Conservation (phyloP, 92 coral and sea anemone species). For the Meandrina meandrites region DNA sequence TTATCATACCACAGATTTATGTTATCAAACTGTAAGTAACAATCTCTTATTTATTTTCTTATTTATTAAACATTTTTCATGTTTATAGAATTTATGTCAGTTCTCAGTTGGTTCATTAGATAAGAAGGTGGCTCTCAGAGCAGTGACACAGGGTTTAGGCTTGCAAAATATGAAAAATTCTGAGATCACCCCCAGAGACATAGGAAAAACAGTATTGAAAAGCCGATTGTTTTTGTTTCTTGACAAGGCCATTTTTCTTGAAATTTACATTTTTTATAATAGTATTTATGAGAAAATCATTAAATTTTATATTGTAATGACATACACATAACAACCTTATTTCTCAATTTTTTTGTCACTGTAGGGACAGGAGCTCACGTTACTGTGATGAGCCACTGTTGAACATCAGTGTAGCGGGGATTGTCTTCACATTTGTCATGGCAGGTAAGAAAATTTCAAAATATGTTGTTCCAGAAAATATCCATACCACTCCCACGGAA, state of each 20-base stretch:
- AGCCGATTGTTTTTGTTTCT: too few species aligned
- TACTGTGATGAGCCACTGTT: constrained; percentile 92
- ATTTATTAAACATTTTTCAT: neutral
- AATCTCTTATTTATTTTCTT: neutral
- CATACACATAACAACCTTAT: neutral
- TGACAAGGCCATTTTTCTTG: too few species aligned
- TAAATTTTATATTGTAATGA: too few species aligned
- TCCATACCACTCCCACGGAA: too few species aligned
- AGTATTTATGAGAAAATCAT: too few species aligned
- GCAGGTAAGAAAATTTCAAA: constrained; percentile 64
- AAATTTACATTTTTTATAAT: too few species aligned
- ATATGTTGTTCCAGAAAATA: too few species aligned
- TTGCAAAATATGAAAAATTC: too few species aligned
- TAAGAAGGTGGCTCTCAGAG: too few species aligned
- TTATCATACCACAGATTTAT: constrained; percentile 90
- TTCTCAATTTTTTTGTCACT: neutral
- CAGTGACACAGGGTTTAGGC: too few species aligned
- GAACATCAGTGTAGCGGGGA: constrained; percentile 86
- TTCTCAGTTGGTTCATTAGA: neutral
- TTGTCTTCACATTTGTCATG: constrained; percentile 95
- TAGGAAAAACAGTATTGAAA: too few species aligned
- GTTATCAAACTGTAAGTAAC: constrained; percentile 85
- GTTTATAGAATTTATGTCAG: neutral
- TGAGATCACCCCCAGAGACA: too few species aligned
- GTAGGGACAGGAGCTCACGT: constrained; percentile 57